Percentiles rank a stretch among this genome's conserved stretches.
Evolutionary conservation across 2,888 invertebrate genomes (phyloP).

Genomic region (Campoletis raptor): DNA sequence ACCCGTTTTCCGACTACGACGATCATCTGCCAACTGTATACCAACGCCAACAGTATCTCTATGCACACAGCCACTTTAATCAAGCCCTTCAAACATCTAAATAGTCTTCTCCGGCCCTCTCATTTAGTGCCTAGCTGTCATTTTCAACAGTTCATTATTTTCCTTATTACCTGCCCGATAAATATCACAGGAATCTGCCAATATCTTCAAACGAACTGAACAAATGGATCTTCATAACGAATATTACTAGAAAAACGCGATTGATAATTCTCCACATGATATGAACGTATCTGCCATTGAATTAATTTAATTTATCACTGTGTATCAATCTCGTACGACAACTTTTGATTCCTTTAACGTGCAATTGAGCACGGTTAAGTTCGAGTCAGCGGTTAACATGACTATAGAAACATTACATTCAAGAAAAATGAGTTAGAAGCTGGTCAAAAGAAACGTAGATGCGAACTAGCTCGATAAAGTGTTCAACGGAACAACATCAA

Average conservation of each 20-base stretch:
- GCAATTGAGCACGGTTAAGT: too few relatives aligned
- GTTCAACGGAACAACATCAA: not conserved
- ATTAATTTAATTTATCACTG: not conserved
- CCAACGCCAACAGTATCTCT: slow-evolving; percentile 9
- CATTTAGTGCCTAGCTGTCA: not conserved
- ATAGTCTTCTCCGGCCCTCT: not conserved
- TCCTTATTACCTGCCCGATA: not conserved
- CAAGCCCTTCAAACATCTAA: not conserved
- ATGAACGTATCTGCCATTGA: not conserved
- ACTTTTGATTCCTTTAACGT: not conserved
- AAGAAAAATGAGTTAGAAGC: not conserved
- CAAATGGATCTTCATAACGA: not conserved
- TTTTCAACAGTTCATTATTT: not conserved
- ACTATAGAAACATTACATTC: not conserved
- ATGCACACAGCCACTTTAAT: not conserved
- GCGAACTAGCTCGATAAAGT: not conserved
- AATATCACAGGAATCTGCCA: not conserved
- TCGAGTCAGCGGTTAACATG: too few relatives aligned
- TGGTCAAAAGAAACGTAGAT: not conserved
- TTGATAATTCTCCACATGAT: not conserved
- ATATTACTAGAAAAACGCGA: not conserved
- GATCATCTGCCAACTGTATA: slow-evolving; percentile 5
- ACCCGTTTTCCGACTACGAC: slow-evolving; percentile 21
- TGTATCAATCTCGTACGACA: not conserved
- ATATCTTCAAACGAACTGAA: not conserved